These are phyloP conservation scores for Batillaria attramentaria DNA, from an alignment of 1,140 invertebrate genomes.

Conservation along the genomic window DNA sequence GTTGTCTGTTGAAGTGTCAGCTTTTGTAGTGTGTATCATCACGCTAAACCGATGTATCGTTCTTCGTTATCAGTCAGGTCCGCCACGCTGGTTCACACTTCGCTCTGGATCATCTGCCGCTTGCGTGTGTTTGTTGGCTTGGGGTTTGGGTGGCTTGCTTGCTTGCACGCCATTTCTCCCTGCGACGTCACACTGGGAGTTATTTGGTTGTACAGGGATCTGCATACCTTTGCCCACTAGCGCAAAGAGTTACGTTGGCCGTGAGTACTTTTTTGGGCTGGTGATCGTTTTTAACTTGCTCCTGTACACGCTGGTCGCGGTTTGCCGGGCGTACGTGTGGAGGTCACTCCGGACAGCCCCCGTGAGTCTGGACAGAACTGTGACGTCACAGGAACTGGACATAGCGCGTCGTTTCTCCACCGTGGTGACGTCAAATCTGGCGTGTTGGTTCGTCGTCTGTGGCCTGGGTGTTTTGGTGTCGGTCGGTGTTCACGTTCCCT, in stretches of 20 bases:
- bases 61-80: conserved; percentile 6
- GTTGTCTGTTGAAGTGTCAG: conserved; percentile 33
- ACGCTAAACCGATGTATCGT: conserved; percentile 40
- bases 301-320: conserved; percentile 38
- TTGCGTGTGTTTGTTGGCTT: conserved; percentile 4
- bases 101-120: conserved; percentile 13
- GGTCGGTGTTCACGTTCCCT: too few species aligned
- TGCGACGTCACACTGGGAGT: conserved; percentile 27
- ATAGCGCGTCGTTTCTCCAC: conserved; percentile 10
- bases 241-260: conserved; percentile 26
- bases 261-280: conserved; percentile 43
- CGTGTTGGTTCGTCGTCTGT: conserved; percentile 45
- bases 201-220: conserved; percentile 48
- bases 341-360: background rate
- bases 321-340: conserved; percentile 33
- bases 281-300: conserved; percentile 48
- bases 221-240: conserved; percentile 49
- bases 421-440: background rate
- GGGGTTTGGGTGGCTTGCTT: conserved; percentile 10
- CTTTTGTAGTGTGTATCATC: conserved; percentile 41
- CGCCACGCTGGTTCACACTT: too few species aligned
- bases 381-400: background rate
- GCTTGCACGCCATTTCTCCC: conserved; percentile 26
- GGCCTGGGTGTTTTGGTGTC: too few species aligned
- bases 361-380: background rate